Conservation (phyloP, 2,113 vertebrate species). For the Seriola dumerili region DNA sequence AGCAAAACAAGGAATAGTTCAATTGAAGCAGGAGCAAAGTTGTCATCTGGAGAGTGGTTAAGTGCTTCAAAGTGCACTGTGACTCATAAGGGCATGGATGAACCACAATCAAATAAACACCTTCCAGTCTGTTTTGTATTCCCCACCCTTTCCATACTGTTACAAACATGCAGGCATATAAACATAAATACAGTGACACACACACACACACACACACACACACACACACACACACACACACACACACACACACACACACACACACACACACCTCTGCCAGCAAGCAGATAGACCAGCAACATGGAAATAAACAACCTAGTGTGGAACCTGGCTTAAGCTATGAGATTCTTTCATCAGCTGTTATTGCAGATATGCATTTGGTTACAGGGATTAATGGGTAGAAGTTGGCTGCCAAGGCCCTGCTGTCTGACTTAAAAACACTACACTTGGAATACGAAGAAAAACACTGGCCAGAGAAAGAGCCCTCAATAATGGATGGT, state of each 20-base stretch:
- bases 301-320: slow-evolving; percentile 45
- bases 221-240: neutral
- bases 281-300: slow-evolving; percentile 50
- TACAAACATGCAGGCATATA: slow-evolving; percentile 5
- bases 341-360: slow-evolving; percentile 67
- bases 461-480: slow-evolving; percentile 37
- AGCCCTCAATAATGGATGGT: slow-evolving; percentile 52
- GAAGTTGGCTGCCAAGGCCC: slow-evolving; percentile 55
- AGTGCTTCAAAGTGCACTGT: neutral
- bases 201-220: neutral
- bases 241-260: too few relatives aligned
- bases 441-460: slow-evolving; percentile 23
- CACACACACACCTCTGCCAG: slow-evolving; percentile 10
- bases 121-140: slow-evolving; percentile 12
- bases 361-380: slow-evolving; percentile 61
- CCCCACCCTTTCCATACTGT: neutral
- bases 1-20: neutral
- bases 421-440: slow-evolving; percentile 65
- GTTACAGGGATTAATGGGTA: slow-evolving; percentile 70
- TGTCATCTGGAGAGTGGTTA: slow-evolving; percentile 2
- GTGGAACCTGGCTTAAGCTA: slow-evolving; percentile 54
- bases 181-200: slow-evolving; percentile 1
- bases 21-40: neutral
- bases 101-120: slow-evolving; percentile 25
- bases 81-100: neutral